These are phyloP conservation scores for Amblyteles armatorius DNA, from an alignment of 2,888 invertebrate species.

Conservation along the genomic window DNA sequence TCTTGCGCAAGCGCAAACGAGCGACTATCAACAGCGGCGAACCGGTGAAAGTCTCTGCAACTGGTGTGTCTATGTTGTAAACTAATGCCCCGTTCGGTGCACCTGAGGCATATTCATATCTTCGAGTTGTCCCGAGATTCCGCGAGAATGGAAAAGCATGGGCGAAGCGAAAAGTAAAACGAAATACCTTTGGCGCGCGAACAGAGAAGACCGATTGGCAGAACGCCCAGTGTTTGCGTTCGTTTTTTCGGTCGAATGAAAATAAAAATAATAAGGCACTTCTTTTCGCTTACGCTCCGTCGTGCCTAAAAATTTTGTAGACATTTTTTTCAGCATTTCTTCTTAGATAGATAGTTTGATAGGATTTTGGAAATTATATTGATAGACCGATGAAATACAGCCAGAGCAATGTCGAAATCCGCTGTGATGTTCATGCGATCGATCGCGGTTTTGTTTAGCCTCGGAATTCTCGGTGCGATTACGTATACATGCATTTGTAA, in stretches of 20 bases:
- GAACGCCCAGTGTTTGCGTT: background rate
- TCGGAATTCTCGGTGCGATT: background rate
- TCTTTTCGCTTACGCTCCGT: too few relatives aligned
- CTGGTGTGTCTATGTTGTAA: slow-evolving; percentile 17
- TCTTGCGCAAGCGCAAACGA: slow-evolving; percentile 55
- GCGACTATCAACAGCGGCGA: slow-evolving; percentile 5
- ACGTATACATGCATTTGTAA: background rate
- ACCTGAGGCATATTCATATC: background rate
- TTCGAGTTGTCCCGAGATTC: background rate
- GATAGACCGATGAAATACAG: too few relatives aligned
- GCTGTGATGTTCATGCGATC: background rate
- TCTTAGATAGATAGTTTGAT: background rate
- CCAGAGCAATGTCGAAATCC: too few relatives aligned
- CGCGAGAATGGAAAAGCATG: background rate
- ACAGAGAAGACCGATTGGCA: background rate
- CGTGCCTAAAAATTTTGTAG: background rate
- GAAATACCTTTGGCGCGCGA: background rate
- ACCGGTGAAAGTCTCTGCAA: slow-evolving; percentile 33
- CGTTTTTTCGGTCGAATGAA: background rate
- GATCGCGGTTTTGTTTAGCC: background rate
- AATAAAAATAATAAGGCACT: too few relatives aligned
- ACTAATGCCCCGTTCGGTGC: background rate
- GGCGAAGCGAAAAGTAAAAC: background rate
- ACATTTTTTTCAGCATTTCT: background rate
- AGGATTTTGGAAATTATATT: too few relatives aligned